These are phyloP conservation scores for Microctenopoma stevenorrisi DNA, from an alignment of 2,797 vertebrate species.

Conservation along the genomic window DNA sequence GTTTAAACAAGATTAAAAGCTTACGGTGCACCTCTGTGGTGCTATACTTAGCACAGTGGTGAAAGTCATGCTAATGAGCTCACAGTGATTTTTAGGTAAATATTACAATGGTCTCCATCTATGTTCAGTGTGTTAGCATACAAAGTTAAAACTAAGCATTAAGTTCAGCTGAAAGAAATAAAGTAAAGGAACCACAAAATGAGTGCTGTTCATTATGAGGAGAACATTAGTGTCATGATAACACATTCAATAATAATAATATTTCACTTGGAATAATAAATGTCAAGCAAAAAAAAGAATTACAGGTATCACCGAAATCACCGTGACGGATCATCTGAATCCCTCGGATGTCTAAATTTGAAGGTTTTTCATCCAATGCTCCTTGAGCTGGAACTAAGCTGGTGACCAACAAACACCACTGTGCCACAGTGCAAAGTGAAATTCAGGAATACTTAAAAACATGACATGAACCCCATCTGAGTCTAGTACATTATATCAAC, in stretches of 20 bases:
- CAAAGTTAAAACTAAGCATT: background rate
- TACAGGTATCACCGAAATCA: background rate
- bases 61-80: no score
- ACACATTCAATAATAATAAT: background rate
- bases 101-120: no score
- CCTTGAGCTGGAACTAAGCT: background rate
- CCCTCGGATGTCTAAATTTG: background rate
- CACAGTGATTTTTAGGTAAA: no score
- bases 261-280: background rate
- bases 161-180: background rate
- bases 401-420: background rate
- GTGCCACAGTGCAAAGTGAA: no score
- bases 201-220: background rate
- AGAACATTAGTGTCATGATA: background rate
- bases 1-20: background rate
- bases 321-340: background rate
- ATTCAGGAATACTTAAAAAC: no score
- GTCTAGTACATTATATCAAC: no score
- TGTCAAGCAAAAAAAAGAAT: background rate
- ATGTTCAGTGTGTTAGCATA: background rate
- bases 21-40: background rate
- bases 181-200: background rate
- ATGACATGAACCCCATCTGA: no score
- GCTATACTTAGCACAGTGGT: background rate
- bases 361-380: background rate